These are phyloP conservation scores for Cyphomyrmex costatus DNA, from an alignment of 1,140 invertebrate genomes.

Conservation along the genomic window DNA sequence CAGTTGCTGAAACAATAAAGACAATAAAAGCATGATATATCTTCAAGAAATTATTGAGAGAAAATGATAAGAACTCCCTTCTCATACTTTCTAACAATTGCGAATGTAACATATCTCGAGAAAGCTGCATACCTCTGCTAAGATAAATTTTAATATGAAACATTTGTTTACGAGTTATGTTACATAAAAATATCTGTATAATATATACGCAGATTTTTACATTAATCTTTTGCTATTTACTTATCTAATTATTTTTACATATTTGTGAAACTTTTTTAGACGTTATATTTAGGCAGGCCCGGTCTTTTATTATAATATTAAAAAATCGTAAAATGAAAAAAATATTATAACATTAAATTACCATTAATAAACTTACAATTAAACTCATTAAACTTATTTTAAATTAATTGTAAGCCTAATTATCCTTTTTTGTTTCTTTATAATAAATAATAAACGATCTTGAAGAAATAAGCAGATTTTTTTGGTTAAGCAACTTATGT, in stretches of 20 bases:
- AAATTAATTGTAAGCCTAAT: conserved; percentile 11
- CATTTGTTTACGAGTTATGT: background rate
- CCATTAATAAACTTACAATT: conserved; percentile 7
- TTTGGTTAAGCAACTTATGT: background rate
- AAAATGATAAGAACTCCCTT: background rate
- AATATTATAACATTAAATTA: background rate
- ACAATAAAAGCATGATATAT: background rate
- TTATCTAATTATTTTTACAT: background rate
- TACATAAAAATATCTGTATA: background rate
- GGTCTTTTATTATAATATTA: too few relatives aligned
- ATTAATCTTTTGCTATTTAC: background rate
- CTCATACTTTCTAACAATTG: background rate
- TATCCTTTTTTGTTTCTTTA: background rate
- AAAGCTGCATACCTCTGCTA: background rate
- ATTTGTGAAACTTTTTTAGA: background rate
- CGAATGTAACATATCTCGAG: background rate
- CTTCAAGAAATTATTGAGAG: background rate
- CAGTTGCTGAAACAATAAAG: background rate
- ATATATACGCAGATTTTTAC: background rate
- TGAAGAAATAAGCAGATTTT: background rate
- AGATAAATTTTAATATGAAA: background rate
- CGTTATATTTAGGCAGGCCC: background rate
- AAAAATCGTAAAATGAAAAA: background rate
- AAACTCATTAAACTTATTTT: background rate
- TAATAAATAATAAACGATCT: conserved; percentile 39